Evolutionary conservation across 2,797 vertebrate species (phyloP).

Genomic region (Enoplosus armatus): DNA sequence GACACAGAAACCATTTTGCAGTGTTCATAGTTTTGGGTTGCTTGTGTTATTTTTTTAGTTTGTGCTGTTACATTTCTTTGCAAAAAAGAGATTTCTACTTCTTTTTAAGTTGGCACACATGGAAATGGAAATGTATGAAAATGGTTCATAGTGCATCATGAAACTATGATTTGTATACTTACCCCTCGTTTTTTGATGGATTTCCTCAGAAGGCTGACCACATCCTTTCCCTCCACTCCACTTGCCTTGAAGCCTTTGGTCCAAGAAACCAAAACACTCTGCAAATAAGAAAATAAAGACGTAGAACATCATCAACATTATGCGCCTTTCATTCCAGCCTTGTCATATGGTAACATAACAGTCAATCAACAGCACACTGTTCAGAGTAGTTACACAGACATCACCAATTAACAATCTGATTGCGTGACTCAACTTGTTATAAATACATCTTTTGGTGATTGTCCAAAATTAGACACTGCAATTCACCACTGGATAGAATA

Average conservation of each 20-base stretch:
- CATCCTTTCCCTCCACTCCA: slow-evolving; percentile 94
- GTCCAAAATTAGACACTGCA: too few species aligned
- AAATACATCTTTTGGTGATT: too few species aligned
- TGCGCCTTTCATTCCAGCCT: not conserved
- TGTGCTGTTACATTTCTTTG: not conserved
- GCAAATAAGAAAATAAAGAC: slow-evolving; percentile 23
- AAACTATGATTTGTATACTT: slow-evolving; percentile 45
- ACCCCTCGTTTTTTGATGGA: slow-evolving; percentile 94
- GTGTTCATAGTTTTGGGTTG: not conserved
- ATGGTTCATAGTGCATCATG: not conserved
- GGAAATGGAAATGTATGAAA: not conserved
- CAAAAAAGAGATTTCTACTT: not conserved
- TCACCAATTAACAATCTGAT: not conserved
- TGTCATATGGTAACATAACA: not conserved
- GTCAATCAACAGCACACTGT: not conserved
- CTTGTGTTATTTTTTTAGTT: not conserved
- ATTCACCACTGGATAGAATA: not conserved
- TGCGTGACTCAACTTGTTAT: not conserved
- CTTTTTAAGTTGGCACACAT: not conserved
- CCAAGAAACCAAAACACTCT: slow-evolving; percentile 94
- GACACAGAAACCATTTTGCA: too few species aligned
- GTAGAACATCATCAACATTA: not conserved
- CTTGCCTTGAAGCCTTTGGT: slow-evolving; percentile 94
- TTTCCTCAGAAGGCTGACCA: slow-evolving; percentile 90
- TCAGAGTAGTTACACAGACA: not conserved